A percentile compares a stretch with the other conserved stretches of the same genome.
phyloP scores from a whole-genome alignment of 92 coral and sea anemone species.

The Epizoanthus rinbou region DNA sequence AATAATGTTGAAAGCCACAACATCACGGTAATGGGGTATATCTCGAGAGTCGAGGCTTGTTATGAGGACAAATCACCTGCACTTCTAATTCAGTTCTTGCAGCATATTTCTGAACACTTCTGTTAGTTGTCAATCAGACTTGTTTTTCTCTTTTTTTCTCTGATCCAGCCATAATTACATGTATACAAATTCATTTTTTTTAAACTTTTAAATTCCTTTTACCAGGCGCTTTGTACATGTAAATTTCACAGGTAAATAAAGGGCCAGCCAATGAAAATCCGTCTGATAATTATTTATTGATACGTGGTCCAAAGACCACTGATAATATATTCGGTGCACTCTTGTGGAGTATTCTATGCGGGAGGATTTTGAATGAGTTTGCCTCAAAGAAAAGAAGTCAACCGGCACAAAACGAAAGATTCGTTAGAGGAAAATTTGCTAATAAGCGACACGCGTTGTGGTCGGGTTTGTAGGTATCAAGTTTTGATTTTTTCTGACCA shows the following conservation, averaged over 20 bases:
- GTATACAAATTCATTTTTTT: no score
- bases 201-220: background rate
- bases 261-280: slow-evolving; percentile 19
- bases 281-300: slow-evolving; percentile 30
- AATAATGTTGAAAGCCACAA: no score
- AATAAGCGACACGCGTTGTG: no score
- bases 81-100: no score
- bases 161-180: background rate
- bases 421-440: no score
- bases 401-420: background rate
- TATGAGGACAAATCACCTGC: no score
- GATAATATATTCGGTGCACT: slow-evolving; percentile 11
- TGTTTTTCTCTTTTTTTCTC: no score
- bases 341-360: background rate
- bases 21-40: no score
- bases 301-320: slow-evolving; percentile 44
- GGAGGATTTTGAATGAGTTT: background rate
- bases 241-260: slow-evolving; percentile 25
- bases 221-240: background rate
- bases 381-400: slow-evolving; percentile 2
- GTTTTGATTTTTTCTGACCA: background rate
- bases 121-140: no score
- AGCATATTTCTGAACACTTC: no score
- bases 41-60: no score
- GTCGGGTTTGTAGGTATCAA: no score